These are phyloP conservation scores for Arctia plantaginis DNA, from an alignment of 2,888 invertebrate genomes.

Conservation along the genomic window DNA sequence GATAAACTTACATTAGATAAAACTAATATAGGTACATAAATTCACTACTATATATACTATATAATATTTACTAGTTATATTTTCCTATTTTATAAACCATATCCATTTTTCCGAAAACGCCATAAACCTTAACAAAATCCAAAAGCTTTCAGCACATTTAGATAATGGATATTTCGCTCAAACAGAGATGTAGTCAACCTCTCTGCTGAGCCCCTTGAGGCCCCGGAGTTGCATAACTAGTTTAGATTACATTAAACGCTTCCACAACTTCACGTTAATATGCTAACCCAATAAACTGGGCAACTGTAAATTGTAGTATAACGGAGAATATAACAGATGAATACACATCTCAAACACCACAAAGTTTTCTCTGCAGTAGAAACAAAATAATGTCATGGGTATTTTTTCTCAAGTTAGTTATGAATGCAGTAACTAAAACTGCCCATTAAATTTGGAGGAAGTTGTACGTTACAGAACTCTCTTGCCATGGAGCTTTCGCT, in stretches of 20 bases:
- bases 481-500: too few relatives aligned
- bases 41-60: too few relatives aligned
- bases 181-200: conserved; percentile 25
- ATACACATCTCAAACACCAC: neutral
- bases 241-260: conserved; percentile 53
- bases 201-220: conserved; percentile 35
- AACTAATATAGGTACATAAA: too few relatives aligned
- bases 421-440: too few relatives aligned
- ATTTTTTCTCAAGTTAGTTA: too few relatives aligned
- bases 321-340: neutral
- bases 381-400: neutral
- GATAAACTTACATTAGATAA: too few relatives aligned
- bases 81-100: too few relatives aligned
- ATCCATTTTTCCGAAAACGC: neutral
- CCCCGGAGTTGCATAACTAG: conserved; percentile 44
- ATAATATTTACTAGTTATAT: too few relatives aligned
- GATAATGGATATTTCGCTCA: conserved; percentile 22
- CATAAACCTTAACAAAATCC: neutral
- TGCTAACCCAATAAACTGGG: conserved; percentile 46
- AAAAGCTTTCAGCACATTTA: conserved; percentile 14
- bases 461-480: too few relatives aligned
- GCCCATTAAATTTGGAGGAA: too few relatives aligned
- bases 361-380: neutral
- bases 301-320: conserved; percentile 21
- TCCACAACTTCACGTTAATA: conserved; percentile 48